Evolutionary conservation across 2,888 invertebrate genomes (phyloP).

Genomic region (Eristalis arbustorum): DNA sequence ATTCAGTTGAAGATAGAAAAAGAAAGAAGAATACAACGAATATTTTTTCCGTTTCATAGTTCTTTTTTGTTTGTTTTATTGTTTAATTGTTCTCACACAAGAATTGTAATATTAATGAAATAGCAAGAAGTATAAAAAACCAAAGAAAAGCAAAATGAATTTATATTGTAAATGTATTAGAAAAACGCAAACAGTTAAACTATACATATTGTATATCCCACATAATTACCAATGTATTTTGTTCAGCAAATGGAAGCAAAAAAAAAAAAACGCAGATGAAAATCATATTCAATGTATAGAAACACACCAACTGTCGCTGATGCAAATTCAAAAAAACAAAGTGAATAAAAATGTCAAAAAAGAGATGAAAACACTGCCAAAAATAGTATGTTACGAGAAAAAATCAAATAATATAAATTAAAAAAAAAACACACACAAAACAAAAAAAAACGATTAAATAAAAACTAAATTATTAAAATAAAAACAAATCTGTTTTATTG

Average conservation of each 20-base stretch:
- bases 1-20: conserved; percentile 53
- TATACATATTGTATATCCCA: conserved; percentile 38
- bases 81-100: conserved; percentile 51
- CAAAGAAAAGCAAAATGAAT: conserved; percentile 56
- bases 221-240: conserved; percentile 57
- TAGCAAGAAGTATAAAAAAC: conserved; percentile 55
- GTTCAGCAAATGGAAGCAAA: conserved; percentile 1
- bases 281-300: conserved; percentile 35
- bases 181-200: conserved; percentile 16
- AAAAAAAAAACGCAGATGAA: conserved; percentile 17
- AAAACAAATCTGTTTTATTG: conserved; percentile 10
- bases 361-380: conserved; percentile 68
- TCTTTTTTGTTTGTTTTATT: conserved; percentile 55
- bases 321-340: conserved; percentile 53
- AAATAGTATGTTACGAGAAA: conserved; percentile 68
- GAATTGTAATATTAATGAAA: conserved; percentile 55
- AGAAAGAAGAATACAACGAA: conserved; percentile 55
- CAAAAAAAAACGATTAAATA: conserved; percentile 39
- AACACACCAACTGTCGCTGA: conserved; percentile 59
- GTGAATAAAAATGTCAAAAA: conserved; percentile 45
- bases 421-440: conserved; percentile 43
- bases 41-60: conserved; percentile 56
- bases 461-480: conserved; percentile 64
- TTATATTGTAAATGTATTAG: conserved; percentile 62
- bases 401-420: conserved; percentile 42